Evolutionary conservation across 2,113 vertebrate genomes (phyloP).

Genomic region (Hemibagrus wyckioides): DNA sequence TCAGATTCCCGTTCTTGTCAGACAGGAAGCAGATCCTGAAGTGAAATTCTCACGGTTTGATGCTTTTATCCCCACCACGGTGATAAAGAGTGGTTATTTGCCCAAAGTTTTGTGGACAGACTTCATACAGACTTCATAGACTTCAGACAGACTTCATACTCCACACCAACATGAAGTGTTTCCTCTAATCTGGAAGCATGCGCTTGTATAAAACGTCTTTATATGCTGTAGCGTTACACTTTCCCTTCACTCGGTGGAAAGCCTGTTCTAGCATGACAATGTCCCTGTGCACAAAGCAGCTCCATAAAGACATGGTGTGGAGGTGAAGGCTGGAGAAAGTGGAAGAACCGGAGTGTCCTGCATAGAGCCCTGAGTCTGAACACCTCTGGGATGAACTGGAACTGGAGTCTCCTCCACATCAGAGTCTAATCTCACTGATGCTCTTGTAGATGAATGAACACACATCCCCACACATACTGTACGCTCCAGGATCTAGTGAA

Average conservation of each 20-base stretch:
- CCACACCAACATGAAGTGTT: not conserved
- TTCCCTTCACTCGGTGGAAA: too few species aligned
- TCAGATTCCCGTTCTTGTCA: not conserved
- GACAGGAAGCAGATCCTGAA: not conserved
- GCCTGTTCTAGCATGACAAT: too few species aligned
- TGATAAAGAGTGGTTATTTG: not conserved
- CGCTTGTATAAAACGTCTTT: too few species aligned
- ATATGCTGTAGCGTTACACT: not conserved
- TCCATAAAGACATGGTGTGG: not conserved
- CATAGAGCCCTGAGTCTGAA: not conserved
- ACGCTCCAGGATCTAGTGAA: not conserved
- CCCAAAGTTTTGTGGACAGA: not conserved
- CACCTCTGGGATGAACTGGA: not conserved
- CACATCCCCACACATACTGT: not conserved
- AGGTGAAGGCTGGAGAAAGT: not conserved
- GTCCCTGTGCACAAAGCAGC: too few species aligned
- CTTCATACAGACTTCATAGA: too few species aligned
- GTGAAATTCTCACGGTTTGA: not conserved
- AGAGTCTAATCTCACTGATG: not conserved
- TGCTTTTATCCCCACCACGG: not conserved
- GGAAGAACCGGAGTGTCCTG: not conserved
- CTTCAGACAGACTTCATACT: too few species aligned
- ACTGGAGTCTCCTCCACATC: not conserved
- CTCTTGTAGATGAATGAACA: not conserved
- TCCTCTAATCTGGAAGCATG: too few species aligned